Evolutionary conservation across 2,888 invertebrate species (phyloP), one percentile per base, ranked within the genome.

Genomic region (Tridacna gigas): DNA sequence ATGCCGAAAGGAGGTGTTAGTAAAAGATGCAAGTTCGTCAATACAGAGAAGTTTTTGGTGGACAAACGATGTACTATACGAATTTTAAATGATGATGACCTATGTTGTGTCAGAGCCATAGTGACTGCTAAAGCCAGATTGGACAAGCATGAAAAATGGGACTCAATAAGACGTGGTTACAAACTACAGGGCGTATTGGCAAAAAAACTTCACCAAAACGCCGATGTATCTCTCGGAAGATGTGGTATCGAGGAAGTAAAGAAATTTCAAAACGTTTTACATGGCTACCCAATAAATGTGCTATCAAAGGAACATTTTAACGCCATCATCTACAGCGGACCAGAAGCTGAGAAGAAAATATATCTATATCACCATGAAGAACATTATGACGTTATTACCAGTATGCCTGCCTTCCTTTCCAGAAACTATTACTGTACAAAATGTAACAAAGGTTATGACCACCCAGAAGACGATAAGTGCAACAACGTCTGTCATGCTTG

Each of bases 241-340:
- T 86, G 83, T 48, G 79, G 82, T 1, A 47, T 86, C 1, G 80
- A 83, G 22, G 83, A 83, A 48, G 74, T 82, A 0, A 78, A 82
- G 51, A 1, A 12, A 15, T 85, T 85, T 37, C 75, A 85, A 66
- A 63, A 60, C 22, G 78, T 66, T 3, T 25, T 86, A 45, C 76
- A 61, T 11, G 7, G 67, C 20, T 83, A 66, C 37, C 82, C 83
- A 47, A 78, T 86, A 22, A 28, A 80, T 48, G 83, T 86, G 9
- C n/a, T 83, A 5, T 85, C 85, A 9, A n/a, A 81, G n/a, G 79
- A 84, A 13, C 73, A 81, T 76, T 81, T 81, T 26, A 81, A 84
- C 47, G 65, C 66, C 15, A 79, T 82, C 9, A 74, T 84, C 12
- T 82, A 65, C 47, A 56, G 77, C 12, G 82, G 86, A 85, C 3